Percentiles rank a stretch among this genome's conserved stretches.
These are phyloP conservation scores for Orbicella faveolata DNA, from an alignment of 64 coral and sea anemone species.

Conservation along the genomic window DNA sequence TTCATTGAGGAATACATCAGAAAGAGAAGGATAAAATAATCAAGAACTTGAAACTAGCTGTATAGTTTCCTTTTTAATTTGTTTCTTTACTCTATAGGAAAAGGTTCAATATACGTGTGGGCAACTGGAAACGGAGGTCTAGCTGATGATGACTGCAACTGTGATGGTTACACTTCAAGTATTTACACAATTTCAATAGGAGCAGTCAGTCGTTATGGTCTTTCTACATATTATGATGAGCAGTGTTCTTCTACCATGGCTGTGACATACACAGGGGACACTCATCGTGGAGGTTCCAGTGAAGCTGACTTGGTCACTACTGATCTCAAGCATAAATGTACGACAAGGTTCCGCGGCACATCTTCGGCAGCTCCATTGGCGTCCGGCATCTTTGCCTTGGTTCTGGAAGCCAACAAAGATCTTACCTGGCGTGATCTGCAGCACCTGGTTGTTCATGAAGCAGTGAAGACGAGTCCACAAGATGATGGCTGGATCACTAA, in stretches of 20 bases:
- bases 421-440: constrained; percentile 96
- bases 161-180: constrained; percentile 96
- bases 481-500: constrained; percentile 90
- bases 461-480: constrained; percentile 86
- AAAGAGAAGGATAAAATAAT: too few species aligned
- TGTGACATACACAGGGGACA: constrained; percentile 93
- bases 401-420: constrained; percentile 85
- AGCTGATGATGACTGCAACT: constrained; percentile 91
- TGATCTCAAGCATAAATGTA: constrained; percentile 88
- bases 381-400: constrained; percentile 96
- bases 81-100: constrained; percentile 44
- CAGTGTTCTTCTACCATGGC: constrained; percentile 96
- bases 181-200: constrained; percentile 98
- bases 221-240: constrained; percentile 97
- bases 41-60: too few species aligned
- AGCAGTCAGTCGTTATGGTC: constrained; percentile 91
- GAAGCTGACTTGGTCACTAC: constrained; percentile 88
- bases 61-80: neutral
- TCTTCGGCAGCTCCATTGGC: constrained; percentile 94
- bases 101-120: constrained; percentile 94
- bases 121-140: constrained; percentile 98
- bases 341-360: constrained; percentile 84
- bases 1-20: too few species aligned
- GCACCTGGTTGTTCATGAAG: constrained; percentile 86
- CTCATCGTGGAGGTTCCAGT: constrained; percentile 66